Evolutionary conservation across 2,888 invertebrate species (phyloP).

Genomic region (Antitype chi): DNA sequence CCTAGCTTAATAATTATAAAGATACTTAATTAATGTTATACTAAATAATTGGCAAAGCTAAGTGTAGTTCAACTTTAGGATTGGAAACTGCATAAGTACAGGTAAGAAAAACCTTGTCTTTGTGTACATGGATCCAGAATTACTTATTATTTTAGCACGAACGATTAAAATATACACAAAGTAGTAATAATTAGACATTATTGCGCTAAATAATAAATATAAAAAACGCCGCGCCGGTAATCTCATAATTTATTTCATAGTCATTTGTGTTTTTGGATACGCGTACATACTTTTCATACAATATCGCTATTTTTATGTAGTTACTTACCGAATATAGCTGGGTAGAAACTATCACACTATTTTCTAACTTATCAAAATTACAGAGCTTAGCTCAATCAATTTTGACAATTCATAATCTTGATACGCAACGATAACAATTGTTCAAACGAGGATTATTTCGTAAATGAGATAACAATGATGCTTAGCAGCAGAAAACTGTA

Average conservation of each 20-base stretch:
- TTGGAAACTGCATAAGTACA: neutral
- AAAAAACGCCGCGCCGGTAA: conserved; percentile 27
- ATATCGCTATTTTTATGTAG: neutral
- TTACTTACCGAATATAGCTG: conserved; percentile 54
- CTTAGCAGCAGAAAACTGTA: conserved; percentile 16
- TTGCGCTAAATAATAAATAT: neutral
- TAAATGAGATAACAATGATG: conserved; percentile 31
- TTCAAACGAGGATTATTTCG: conserved; percentile 57
- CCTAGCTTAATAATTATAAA: neutral
- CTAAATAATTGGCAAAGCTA: neutral
- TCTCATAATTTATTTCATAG: too few species aligned
- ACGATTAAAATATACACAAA: neutral
- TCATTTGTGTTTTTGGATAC: accelerated
- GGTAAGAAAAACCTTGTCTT: neutral
- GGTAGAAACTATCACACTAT: conserved; percentile 35
- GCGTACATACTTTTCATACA: neutral
- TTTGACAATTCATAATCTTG: conserved; percentile 61
- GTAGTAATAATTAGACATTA: neutral
- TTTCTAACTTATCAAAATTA: conserved; percentile 42
- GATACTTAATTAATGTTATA: conserved; percentile 5
- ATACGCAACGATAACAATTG: conserved; percentile 61
- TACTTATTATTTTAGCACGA: neutral
- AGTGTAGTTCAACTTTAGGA: neutral
- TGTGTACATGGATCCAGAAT: neutral
- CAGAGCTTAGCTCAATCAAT: conserved; percentile 53